Conservation (phyloP, 2,113 vertebrate genomes). For the Nyctibius bracteatus region DNA sequence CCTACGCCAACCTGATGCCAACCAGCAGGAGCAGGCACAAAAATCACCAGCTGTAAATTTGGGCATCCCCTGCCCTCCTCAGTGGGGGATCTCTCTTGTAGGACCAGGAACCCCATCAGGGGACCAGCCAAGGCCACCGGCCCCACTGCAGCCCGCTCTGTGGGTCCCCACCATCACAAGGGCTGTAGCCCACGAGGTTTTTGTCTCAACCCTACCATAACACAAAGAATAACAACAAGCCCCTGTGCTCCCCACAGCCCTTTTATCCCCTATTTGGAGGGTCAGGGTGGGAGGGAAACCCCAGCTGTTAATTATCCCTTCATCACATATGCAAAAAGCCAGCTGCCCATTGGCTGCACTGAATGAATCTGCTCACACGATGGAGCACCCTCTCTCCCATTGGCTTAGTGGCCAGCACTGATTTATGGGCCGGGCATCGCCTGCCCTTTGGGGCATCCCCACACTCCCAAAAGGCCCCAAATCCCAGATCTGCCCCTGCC, state of each 20-base stretch:
- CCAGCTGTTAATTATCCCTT: not conserved
- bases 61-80: not conserved
- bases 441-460: not conserved
- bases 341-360: not conserved
- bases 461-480: accelerated
- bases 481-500: not conserved
- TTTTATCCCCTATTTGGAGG: not conserved
- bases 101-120: accelerated
- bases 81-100: accelerated
- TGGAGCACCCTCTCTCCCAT: accelerated
- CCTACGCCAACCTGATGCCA: not conserved
- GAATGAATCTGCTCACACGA: accelerated
- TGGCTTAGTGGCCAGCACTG: not conserved
- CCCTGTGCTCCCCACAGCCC: too few relatives aligned
- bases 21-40: not conserved
- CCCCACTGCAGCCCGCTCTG: accelerated
- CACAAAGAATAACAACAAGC: not conserved
- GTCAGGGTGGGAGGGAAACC: not conserved
- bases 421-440: accelerated
- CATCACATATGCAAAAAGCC: not conserved
- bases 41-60: not conserved
- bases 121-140: not conserved
- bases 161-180: accelerated
- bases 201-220: not conserved
- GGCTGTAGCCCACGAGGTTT: not conserved